Conservation (phyloP, 2,113 vertebrate species). For the Rhynchomys soricoides region DNA sequence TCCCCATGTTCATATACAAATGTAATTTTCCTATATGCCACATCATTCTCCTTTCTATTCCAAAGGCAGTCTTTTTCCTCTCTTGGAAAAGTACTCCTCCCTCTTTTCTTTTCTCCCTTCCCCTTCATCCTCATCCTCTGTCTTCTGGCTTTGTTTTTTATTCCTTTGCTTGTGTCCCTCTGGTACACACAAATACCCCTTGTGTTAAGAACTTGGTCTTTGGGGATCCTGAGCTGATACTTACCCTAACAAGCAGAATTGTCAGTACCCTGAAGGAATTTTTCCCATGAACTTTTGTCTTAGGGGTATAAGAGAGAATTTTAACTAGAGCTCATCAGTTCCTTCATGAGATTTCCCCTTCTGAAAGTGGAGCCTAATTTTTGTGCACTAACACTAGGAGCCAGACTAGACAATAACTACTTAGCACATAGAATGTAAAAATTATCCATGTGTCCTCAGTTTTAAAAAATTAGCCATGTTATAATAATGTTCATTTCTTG, state of each 20-base stretch:
- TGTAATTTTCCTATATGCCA: background rate
- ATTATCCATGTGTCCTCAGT: background rate
- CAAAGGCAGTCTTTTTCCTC: background rate
- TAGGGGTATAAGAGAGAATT: background rate
- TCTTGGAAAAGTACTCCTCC: background rate
- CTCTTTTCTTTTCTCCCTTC: background rate
- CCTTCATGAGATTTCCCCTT: background rate
- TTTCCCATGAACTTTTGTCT: background rate
- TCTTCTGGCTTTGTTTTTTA: background rate
- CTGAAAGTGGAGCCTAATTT: background rate
- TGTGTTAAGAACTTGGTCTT: background rate
- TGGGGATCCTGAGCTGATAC: background rate
- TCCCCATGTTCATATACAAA: background rate
- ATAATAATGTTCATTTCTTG: background rate
- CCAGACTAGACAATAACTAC: fast-evolving
- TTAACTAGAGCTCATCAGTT: background rate
- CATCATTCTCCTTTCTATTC: background rate
- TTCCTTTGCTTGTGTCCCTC: background rate
- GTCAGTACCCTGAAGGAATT: background rate
- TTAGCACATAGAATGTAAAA: background rate
- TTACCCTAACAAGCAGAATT: background rate
- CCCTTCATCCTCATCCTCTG: background rate
- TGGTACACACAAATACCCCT: background rate
- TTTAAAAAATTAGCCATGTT: fast-evolving
- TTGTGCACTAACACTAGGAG: background rate